Evolutionary conservation across 2,888 invertebrate species (phyloP).

Genomic region (Arge pagana): DNA sequence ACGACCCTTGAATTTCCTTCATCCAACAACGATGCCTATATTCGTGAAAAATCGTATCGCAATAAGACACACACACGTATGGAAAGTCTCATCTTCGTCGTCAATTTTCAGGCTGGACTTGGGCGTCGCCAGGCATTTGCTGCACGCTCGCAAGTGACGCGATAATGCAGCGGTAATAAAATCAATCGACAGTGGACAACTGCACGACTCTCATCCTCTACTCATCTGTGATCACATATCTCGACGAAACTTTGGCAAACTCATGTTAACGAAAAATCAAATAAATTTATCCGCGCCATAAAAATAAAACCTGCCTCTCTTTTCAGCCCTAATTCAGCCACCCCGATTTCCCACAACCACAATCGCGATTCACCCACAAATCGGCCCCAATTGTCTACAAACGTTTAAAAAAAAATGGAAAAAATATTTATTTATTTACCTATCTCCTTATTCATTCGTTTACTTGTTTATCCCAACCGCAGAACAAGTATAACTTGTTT

Average conservation of each 20-base stretch:
- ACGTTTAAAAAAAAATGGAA: too few relatives aligned
- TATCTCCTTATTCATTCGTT: too few relatives aligned
- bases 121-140: conserved; percentile 44
- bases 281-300: conserved; percentile 57
- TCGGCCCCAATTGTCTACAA: too few relatives aligned
- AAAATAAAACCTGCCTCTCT: conserved; percentile 19
- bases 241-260: conserved; percentile 53
- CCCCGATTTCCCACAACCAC: conserved; percentile 18
- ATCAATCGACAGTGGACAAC: conserved; percentile 46
- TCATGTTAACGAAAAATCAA: conserved; percentile 51
- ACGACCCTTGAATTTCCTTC: too few relatives aligned
- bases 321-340: background rate
- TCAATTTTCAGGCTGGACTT: conserved; percentile 41
- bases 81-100: conserved; percentile 5
- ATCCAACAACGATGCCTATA: background rate
- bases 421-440: too few relatives aligned
- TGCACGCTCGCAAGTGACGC: conserved; percentile 48
- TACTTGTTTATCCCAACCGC: too few relatives aligned
- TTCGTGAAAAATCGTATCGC: background rate
- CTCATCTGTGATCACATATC: conserved; percentile 57
- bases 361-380: conserved; percentile 28
- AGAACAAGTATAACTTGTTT: too few relatives aligned
- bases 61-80: background rate
- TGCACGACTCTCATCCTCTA: conserved; percentile 54
- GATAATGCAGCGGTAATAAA: conserved; percentile 34